Evolutionary conservation across 2,113 vertebrate species (phyloP), one percentile per base, ranked within the genome.

Genomic region (Manacus vitellinus): DNA sequence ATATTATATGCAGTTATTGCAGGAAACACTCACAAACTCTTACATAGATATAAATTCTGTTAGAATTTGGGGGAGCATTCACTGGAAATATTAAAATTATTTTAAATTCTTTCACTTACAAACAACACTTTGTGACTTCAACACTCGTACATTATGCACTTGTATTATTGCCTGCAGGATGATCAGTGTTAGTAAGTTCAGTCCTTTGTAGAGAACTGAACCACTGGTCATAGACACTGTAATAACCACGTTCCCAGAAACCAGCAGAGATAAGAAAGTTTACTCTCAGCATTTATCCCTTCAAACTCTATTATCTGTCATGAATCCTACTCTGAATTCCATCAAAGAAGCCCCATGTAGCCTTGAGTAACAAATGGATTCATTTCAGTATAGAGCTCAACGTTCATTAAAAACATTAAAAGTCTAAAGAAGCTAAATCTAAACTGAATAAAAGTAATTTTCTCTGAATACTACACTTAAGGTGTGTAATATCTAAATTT

Each of bases 361-460:
- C 85, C 70, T 65, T 72, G 66, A 87, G 83, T 58, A 81, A 95
- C 58, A 86, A 89, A 84, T 12, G 30, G 46, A 87, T 92, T 95
- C 49, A 71, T 81, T 88, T 39, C 33, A 67, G 10, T 65, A 24
- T 47, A 51, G 9, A 67, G 72, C n/a, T 77, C 52, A 73, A 86
- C 44, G 76, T 14, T 75, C 83, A 79, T 59, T 89, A 83, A 51
- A 67, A 31, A 88, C 0, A 4, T 74, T 77, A 74, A n/a, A 96
- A 76, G 43, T 58, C 41, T 47, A 87, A 78, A 87, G 77, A 72
- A 92, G 61, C n/a, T 33, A 70, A 84, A 88, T 54, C 74, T 75
- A 65, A 85, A 81, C 43, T 44, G 81, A 95, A 81, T 73, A 70
- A 89, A 20, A 80, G 46, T 33, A 16, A 67, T 87, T 95, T 92